phyloP scores from a whole-genome alignment of 2,797 vertebrate species.

The Melanotaenia maccullochi region DNA sequence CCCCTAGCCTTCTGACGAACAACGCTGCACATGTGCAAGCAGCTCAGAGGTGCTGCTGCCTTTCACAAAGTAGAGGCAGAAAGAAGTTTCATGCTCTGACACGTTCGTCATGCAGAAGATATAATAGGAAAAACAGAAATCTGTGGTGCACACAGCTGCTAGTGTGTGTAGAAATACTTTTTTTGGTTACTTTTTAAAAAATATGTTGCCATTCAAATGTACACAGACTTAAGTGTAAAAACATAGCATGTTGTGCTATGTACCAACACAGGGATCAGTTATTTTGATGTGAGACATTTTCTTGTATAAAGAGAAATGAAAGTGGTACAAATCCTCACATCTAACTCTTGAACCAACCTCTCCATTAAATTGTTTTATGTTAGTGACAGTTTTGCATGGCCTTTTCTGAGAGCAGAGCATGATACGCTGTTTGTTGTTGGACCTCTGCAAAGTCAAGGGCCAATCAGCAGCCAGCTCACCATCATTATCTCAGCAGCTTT shows the following conservation, averaged over 20 bases:
- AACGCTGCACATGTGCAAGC: too few relatives aligned
- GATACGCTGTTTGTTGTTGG: background rate
- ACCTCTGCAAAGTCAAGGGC: background rate
- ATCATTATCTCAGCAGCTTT: constrained; percentile 49
- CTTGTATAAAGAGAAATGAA: background rate
- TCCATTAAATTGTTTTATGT: background rate
- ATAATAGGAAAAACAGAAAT: too few relatives aligned
- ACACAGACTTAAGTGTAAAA: background rate
- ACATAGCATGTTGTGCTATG: background rate
- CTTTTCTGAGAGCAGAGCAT: background rate
- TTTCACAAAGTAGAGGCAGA: too few relatives aligned
- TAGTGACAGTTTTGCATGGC: background rate
- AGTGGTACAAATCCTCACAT: background rate
- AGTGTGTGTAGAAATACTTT: too few relatives aligned
- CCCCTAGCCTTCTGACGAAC: too few relatives aligned
- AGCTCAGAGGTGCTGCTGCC: background rate
- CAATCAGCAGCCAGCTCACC: constrained; percentile 22
- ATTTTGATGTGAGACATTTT: too few relatives aligned
- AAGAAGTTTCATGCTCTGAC: background rate
- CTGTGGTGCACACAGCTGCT: too few relatives aligned
- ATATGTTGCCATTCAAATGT: too few relatives aligned
- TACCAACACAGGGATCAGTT: too few relatives aligned
- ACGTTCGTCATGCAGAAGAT: too few relatives aligned
- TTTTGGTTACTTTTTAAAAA: too few relatives aligned
- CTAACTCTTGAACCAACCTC: background rate